phyloP scores from a whole-genome alignment of 2,888 invertebrate genomes.

The Stegophylla sp. region DNA sequence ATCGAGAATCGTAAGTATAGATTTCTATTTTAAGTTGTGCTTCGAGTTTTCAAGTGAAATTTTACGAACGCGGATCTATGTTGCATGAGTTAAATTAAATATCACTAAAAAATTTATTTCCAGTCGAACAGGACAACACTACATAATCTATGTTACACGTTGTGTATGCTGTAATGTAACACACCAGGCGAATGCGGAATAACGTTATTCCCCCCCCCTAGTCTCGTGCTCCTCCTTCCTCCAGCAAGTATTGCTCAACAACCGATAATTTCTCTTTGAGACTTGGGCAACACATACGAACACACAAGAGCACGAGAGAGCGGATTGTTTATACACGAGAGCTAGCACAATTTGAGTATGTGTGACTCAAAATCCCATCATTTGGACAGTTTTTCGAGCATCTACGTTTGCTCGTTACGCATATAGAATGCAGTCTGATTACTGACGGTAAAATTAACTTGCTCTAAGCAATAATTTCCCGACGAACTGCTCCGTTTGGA shows the following conservation, averaged over 20 bases:
- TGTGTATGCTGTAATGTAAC: too few species aligned
- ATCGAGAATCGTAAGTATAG: too few species aligned
- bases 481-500: background rate
- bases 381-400: background rate
- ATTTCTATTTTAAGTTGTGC: too few species aligned
- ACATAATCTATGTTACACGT: too few species aligned
- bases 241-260: background rate
- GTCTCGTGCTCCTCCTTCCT: background rate
- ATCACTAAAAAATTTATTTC: too few species aligned
- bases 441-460: background rate
- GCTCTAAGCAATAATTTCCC: background rate
- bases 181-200: background rate
- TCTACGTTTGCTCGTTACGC: background rate
- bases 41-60: too few species aligned
- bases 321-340: constrained; percentile 13
- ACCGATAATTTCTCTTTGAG: background rate
- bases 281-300: background rate
- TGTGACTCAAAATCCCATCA: background rate
- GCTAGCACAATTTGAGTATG: too few species aligned
- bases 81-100: too few species aligned
- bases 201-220: too few species aligned
- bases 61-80: too few species aligned
- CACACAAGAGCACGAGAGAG: constrained; percentile 3
- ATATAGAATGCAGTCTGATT: background rate
- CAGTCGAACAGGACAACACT: too few species aligned